Evolutionary conservation across 2,888 invertebrate genomes (phyloP).

Genomic region (Bellardia bayeri): DNA sequence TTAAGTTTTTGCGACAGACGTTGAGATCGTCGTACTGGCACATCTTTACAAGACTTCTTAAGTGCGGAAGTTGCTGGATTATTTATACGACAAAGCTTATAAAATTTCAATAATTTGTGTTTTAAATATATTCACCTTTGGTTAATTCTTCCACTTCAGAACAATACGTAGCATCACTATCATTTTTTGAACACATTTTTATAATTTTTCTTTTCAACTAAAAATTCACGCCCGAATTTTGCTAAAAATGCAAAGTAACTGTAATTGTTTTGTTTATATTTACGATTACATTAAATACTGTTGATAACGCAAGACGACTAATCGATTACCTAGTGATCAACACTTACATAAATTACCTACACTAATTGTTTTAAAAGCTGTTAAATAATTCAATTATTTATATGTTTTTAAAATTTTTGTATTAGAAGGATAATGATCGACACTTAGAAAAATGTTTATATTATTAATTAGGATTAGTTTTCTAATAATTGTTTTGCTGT

Average conservation of each 20-base stretch:
- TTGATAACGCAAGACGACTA: neutral
- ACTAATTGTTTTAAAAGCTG: neutral
- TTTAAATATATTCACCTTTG: constrained; percentile 18
- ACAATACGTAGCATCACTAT: constrained; percentile 72
- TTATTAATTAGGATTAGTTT: no score
- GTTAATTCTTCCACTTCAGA: constrained; percentile 67
- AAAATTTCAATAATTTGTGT: neutral
- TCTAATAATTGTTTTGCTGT: no score
- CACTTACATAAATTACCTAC: neutral
- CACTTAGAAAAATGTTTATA: no score
- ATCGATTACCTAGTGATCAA: neutral
- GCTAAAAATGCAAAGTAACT: neutral
- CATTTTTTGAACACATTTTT: constrained; percentile 48
- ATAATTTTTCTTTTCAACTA: neutral
- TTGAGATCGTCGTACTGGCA: constrained; percentile 19
- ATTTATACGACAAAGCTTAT: neutral
- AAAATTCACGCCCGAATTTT: neutral
- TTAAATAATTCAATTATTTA: neutral
- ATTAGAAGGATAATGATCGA: no score
- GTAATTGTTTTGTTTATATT: neutral
- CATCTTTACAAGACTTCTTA: neutral
- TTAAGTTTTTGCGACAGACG: constrained; percentile 23
- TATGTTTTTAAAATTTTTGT: no score
- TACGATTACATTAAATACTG: neutral
- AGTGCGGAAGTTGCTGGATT: neutral